Evolutionary conservation across 2,113 vertebrate genomes (phyloP), one percentile per base, ranked within the genome.

Genomic region (Oreochromis tanganicae): DNA sequence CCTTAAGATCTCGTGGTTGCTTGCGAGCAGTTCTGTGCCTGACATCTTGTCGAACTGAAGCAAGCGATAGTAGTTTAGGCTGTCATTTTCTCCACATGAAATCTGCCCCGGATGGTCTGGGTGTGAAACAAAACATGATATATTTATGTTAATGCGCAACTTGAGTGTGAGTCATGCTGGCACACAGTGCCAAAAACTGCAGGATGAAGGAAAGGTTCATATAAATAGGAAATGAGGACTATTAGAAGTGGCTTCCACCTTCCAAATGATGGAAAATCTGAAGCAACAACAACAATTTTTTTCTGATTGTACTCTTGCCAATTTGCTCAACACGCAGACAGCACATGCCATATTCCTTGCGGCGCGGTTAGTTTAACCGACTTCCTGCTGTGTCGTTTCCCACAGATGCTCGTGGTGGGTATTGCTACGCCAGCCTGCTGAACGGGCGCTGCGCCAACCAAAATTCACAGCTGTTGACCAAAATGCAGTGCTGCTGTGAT

Each of bases 401-500:
- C 85, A 87, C 94, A 99, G 99, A 99, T 84, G 96, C 96, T 55
- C 98, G 98, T 12, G 96, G 96, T 3, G 99, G 99, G 6, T 97
- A 97, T 94, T 99, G 99, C 94, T 99, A 97, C 75, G 95, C 96
- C 3, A 96, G 96, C 14, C 90, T 99, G 90, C 89, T 97, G 56
- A 98, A 97, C 0, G 98, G 98, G 6, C 98, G 97, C 82, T 99
- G 99, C 4, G 96, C 96, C 85, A 98, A 96, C 84, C 98, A 98
- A 88, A 97, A 97, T 85, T 96, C 97, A 0, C 97, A 98, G 94
- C 97, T 96, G 3, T 85, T 98, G 89, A 97, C 97, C 88, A 99
- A 97, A 92, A 96, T 96, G 84, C 98, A 99, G 93, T 99, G 99
- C 88, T 99, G 99, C 93, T 99, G 98, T 21, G 97, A 98, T 50